Evolutionary conservation across 2,888 invertebrate species (phyloP).

Genomic region (Pollenia griseotomentosa): DNA sequence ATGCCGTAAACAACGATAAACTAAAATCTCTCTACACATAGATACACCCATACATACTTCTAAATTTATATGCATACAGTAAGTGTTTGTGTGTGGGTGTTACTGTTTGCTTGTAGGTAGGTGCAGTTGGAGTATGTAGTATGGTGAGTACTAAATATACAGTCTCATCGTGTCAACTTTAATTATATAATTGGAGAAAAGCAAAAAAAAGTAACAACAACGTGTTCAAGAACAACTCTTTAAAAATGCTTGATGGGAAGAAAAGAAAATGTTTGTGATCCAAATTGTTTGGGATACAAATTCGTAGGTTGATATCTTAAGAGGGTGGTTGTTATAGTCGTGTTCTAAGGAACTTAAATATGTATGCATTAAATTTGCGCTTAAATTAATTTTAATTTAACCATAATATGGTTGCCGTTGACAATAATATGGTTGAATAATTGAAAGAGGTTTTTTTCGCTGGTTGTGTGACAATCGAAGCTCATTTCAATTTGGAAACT

Average conservation of each 20-base stretch:
- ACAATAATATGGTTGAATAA: too few relatives aligned
- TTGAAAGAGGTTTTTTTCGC: too few relatives aligned
- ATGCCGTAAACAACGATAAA: conserved; percentile 67
- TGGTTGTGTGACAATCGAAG: too few relatives aligned
- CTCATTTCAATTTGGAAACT: too few relatives aligned
- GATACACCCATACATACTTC: conserved; percentile 1
- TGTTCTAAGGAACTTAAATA: too few relatives aligned
- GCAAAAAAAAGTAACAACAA: conserved; percentile 66
- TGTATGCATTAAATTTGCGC: too few relatives aligned
- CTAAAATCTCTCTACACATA: conserved; percentile 22
- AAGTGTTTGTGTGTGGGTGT: background rate
- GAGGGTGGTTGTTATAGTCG: too few relatives aligned
- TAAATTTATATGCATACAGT: conserved; percentile 16
- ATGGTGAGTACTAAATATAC: conserved; percentile 11
- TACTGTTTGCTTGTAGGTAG: background rate
- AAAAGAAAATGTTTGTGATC: background rate
- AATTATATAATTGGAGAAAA: conserved; percentile 71
- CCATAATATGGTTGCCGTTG: too few relatives aligned
- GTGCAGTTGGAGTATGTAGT: background rate
- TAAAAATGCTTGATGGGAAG: background rate
- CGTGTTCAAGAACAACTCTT: conserved; percentile 30
- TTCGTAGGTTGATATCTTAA: background rate
- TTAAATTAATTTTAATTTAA: too few relatives aligned
- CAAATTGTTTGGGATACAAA: background rate
- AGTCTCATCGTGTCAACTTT: conserved; percentile 51